These are phyloP conservation scores for Hapalemur alaotrensis DNA, from an alignment of 2,797 vertebrate genomes.

Conservation along the genomic window DNA sequence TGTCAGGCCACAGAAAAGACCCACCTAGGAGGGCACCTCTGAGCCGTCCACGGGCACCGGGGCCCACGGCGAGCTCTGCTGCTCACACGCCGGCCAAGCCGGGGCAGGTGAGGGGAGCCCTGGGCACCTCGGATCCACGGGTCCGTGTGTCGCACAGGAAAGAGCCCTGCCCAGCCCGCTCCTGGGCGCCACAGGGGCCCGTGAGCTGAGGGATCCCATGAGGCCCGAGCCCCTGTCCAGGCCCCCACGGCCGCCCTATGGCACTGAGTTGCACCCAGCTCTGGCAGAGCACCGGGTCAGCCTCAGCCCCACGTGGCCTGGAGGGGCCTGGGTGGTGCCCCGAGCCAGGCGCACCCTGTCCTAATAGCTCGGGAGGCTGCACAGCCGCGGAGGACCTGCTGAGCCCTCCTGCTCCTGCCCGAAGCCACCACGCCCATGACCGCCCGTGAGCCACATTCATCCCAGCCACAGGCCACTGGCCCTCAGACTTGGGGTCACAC, in stretches of 20 bases:
- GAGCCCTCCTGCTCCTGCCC: background rate
- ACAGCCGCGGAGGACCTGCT: too few species aligned
- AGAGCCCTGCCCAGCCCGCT: background rate
- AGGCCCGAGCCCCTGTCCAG: background rate
- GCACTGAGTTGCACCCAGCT: background rate
- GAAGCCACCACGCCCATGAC: accelerated
- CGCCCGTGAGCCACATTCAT: background rate
- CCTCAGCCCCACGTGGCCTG: too few species aligned
- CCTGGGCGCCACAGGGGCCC: background rate
- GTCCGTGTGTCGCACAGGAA: background rate
- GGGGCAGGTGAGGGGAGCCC: background rate
- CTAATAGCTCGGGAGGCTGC: background rate
- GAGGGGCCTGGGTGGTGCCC: background rate
- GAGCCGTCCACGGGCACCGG: background rate
- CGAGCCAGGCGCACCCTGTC: too few species aligned
- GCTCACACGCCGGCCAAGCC: background rate
- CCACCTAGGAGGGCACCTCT: background rate
- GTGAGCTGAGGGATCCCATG: background rate
- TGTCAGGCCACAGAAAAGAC: background rate
- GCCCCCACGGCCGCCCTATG: background rate
- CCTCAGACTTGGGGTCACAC: background rate
- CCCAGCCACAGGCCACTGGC: background rate
- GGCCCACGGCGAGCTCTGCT: background rate
- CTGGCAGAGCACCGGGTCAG: background rate
- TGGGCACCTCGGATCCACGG: background rate